Conservation (phyloP, 2,113 vertebrate species). For the Eidolon helvum region DNA sequence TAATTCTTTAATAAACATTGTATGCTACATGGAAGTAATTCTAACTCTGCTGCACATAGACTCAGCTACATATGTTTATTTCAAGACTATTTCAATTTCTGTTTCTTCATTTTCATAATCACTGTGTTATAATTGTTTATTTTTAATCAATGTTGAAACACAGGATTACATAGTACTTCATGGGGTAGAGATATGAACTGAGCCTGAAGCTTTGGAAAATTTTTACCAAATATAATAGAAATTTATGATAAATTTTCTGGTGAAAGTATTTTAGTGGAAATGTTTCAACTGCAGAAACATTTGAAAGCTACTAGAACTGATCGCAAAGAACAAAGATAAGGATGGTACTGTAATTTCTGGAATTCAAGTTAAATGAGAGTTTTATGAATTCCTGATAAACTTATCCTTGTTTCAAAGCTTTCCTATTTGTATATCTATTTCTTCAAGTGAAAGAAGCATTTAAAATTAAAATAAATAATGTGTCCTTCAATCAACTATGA, state of each 20-base stretch:
- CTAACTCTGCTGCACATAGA: background rate
- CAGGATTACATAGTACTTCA: background rate
- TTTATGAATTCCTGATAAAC: slow-evolving; percentile 9
- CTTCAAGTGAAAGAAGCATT: background rate
- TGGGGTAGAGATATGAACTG: background rate
- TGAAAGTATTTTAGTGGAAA: background rate
- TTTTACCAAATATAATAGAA: slow-evolving; percentile 35
- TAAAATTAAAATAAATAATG: slow-evolving; percentile 16
- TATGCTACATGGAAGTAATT: background rate
- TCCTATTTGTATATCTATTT: background rate
- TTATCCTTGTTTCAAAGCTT: slow-evolving; percentile 21
- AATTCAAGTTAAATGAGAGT: background rate
- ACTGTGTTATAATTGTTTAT: background rate
- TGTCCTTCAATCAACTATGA: background rate
- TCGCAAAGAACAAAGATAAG: background rate
- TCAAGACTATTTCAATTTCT: slow-evolving; percentile 36
- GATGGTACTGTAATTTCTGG: background rate
- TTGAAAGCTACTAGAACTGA: background rate
- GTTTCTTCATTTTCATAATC: slow-evolving; percentile 18
- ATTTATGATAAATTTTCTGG: slow-evolving; percentile 4
- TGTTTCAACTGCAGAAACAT: background rate
- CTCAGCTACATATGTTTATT: slow-evolving; percentile 5
- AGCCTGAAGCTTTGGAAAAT: background rate
- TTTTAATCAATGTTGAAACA: slow-evolving; percentile 28
- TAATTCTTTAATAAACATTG: background rate